Base-by-base conservation (phyloP, 2,888 invertebrate species). In the Sinotaia quadrata region DNA sequence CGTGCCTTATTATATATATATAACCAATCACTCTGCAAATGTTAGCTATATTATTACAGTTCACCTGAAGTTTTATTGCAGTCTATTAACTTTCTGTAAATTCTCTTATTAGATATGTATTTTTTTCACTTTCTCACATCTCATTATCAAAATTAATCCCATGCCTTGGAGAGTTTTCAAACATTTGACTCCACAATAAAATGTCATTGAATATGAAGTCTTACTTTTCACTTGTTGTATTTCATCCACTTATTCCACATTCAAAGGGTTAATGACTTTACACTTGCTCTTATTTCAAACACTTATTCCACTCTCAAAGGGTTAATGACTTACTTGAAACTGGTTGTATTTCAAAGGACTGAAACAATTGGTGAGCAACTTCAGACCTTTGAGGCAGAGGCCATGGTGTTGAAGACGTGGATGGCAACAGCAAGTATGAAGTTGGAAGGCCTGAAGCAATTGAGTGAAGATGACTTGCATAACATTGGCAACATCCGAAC, bases 331-430 rank as follows among this genome's bases (percentile, higher is more conserved):
- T 36, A 2, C 4, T 10, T 37, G 37, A n/a, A n/a, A n/a, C n/a
- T n/a, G n/a, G n/a, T 67, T 41, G 8, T 24, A 18, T 33, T 61
- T 57, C 3, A 15, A 73, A 87, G 87, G 67, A 78, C 84, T 63
- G 83, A 86, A 74, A 81, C 77, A 12, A 72, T 85, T 5, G 81
- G 84, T 44, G 83, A 84, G 51, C 84, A 85, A 68, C 73, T 82
- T 70, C 81, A 84, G 67, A 77, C 75, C 67, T 86, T 85, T 81
- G 85, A 85, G 60, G 76, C 79, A 2, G 84, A 86, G 66, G 80
- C 82, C 27, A 77, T 81, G 24, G 76, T 81, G 24, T 72, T 86
- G 63, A 78, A 79, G 58, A 77, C 82, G 44, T 87, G 86, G 86
- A 74, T 87, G 61, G 68, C 75, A 3, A 76, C 82, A 21, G 85